Evolutionary conservation across 2,113 vertebrate species (phyloP).

Genomic region (Ancistrus triradiatus): DNA sequence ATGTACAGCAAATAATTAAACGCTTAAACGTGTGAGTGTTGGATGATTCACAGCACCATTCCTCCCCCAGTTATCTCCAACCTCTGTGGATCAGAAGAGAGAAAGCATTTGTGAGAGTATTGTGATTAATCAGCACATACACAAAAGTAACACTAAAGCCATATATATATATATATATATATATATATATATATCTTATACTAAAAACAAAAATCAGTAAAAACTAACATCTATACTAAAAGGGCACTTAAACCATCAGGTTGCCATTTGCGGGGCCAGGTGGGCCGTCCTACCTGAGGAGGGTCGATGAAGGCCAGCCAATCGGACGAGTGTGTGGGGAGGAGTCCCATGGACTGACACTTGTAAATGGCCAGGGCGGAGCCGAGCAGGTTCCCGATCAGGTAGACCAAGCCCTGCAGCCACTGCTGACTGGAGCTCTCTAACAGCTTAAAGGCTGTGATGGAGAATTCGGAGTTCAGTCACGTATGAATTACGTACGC

Average conservation of each 20-base stretch:
- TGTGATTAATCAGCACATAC: too few species aligned
- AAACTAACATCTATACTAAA: too few species aligned
- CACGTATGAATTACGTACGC: too few species aligned
- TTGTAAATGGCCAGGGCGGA: conserved; percentile 92
- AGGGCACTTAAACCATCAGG: too few species aligned
- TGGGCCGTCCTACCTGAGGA: conserved; percentile 90
- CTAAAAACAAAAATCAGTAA: too few species aligned
- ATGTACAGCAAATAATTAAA: conserved; percentile 25
- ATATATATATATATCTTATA: too few species aligned
- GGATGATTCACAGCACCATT: conserved; percentile 77
- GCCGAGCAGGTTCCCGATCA: conserved; percentile 90
- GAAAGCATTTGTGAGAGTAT: too few species aligned
- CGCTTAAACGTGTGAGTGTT: background rate
- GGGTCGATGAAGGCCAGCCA: conserved; percentile 97
- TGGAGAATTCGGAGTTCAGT: background rate
- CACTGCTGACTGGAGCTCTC: conserved; percentile 96
- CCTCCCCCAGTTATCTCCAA: conserved; percentile 93
- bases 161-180: too few species aligned
- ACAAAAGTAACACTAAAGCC: too few species aligned
- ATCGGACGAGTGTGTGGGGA: conserved; percentile 93
- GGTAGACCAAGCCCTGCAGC: conserved; percentile 90
- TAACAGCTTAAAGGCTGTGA: conserved; percentile 86
- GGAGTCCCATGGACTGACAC: conserved; percentile 94
- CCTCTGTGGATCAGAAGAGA: conserved; percentile 66
- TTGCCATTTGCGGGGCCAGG: too few species aligned